phyloP scores from a whole-genome alignment of 2,797 vertebrate genomes.

The Coregonus suidteri region DNA sequence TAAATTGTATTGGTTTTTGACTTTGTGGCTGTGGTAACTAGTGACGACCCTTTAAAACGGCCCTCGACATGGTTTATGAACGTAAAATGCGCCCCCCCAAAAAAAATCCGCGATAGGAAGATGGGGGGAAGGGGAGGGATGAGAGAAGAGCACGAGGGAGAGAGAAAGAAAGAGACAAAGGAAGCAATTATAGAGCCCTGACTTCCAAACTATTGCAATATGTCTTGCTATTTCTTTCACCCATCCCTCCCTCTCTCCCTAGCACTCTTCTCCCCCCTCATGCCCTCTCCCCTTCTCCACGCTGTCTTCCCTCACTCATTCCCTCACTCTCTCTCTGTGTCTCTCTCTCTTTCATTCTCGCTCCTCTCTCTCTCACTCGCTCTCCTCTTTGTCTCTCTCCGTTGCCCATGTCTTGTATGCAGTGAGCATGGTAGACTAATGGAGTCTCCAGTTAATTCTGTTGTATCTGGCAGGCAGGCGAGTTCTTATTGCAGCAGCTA shows the following conservation, averaged over 20 bases:
- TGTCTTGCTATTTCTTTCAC: slow-evolving; percentile 6
- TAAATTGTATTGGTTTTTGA: no score
- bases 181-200: slow-evolving; percentile 45
- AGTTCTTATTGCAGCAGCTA: background rate
- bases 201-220: slow-evolving; percentile 27
- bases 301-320: slow-evolving; percentile 3
- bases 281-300: background rate
- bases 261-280: background rate
- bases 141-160: background rate
- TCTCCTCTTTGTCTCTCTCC: slow-evolving; percentile 23
- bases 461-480: slow-evolving; percentile 18
- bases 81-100: no score
- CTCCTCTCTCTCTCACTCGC: slow-evolving; percentile 12
- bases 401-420: slow-evolving; percentile 25
- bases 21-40: no score
- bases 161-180: slow-evolving; percentile 16
- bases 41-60: no score
- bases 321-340: background rate
- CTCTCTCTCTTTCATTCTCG: background rate
- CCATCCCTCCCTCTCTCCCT: slow-evolving; percentile 15
- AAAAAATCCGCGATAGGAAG: no score
- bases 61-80: no score
- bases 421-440: slow-evolving; percentile 53
- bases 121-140: background rate
- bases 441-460: slow-evolving; percentile 56